These are phyloP conservation scores for Ammospiza nelsoni DNA, from an alignment of 2,113 vertebrate genomes.

Conservation along the genomic window DNA sequence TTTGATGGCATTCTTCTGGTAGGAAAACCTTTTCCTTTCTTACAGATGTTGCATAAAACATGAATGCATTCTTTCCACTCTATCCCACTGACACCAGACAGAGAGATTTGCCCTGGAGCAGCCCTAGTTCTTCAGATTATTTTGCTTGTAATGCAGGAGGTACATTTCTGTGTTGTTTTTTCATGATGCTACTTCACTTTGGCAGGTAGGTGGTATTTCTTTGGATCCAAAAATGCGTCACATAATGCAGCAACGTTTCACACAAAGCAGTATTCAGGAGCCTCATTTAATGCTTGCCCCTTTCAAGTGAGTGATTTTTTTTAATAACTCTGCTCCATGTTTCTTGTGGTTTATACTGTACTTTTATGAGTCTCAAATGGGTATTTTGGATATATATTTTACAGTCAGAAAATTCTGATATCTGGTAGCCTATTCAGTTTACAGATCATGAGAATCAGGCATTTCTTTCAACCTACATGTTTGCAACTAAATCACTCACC, in stretches of 20 bases:
- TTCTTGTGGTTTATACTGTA: neutral
- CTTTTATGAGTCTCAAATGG: neutral
- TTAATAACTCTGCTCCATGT: neutral
- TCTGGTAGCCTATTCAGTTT: neutral
- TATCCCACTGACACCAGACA: neutral
- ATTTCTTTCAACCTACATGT: neutral
- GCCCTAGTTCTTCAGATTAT: neutral
- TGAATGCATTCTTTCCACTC: neutral
- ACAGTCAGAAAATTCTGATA: neutral
- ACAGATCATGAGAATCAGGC: neutral
- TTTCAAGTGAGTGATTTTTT: neutral
- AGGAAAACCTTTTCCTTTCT: neutral
- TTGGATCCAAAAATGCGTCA: neutral
- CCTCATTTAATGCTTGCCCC: neutral
- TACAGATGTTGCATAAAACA: neutral
- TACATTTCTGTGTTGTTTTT: neutral
- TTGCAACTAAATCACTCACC: neutral
- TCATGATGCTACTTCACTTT: neutral
- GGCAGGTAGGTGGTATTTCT: neutral
- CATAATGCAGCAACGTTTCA: neutral
- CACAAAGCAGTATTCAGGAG: neutral
- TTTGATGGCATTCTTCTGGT: neutral
- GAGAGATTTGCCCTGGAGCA: neutral
- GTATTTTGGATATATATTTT: neutral
- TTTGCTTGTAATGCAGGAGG: neutral